A percentile compares a stretch with the other conserved stretches of the same genome.
Evolutionary conservation across 2,797 vertebrate species (phyloP).

Genomic region (Hapalemur alaotrensis): DNA sequence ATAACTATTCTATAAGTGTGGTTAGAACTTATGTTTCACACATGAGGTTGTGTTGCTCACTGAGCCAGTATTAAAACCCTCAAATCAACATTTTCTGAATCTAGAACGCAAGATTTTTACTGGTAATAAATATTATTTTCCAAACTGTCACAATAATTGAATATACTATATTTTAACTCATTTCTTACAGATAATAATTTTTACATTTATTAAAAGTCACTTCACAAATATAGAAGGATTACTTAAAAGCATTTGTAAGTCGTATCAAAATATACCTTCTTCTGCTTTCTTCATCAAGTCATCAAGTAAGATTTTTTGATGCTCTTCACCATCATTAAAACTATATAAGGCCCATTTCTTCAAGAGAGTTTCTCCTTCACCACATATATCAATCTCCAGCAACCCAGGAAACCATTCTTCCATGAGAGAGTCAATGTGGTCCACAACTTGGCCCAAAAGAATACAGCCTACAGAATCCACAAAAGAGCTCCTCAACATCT

Average conservation of each 20-base stretch:
- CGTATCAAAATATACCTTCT: slow-evolving; percentile 84
- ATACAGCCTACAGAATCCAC: slow-evolving; percentile 88
- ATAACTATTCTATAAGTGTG: not conserved
- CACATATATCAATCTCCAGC: slow-evolving; percentile 93
- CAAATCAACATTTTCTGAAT: not conserved
- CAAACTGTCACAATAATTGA: not conserved
- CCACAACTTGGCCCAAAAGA: slow-evolving; percentile 96
- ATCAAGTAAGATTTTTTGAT: slow-evolving; percentile 93
- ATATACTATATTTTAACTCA: not conserved
- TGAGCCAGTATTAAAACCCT: not conserved
- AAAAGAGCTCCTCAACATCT: slow-evolving; percentile 12
- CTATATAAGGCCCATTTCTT: slow-evolving; percentile 98
- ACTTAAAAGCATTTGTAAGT: not conserved
- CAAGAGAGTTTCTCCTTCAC: slow-evolving; percentile 93
- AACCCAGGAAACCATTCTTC: slow-evolving; percentile 98
- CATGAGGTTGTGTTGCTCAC: not conserved
- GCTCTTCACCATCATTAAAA: slow-evolving; percentile 92
- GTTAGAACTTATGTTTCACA: not conserved
- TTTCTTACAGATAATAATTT: not conserved
- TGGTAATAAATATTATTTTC: not conserved
- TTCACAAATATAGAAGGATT: not conserved
- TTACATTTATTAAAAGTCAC: not conserved
- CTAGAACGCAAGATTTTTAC: not conserved
- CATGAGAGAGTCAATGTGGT: slow-evolving; percentile 97
- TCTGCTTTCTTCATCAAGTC: slow-evolving; percentile 91